Percentiles rank a stretch among this genome's conserved stretches.
Evolutionary conservation across 2,113 vertebrate species (phyloP).

Genomic region (Alligator sinensis): DNA sequence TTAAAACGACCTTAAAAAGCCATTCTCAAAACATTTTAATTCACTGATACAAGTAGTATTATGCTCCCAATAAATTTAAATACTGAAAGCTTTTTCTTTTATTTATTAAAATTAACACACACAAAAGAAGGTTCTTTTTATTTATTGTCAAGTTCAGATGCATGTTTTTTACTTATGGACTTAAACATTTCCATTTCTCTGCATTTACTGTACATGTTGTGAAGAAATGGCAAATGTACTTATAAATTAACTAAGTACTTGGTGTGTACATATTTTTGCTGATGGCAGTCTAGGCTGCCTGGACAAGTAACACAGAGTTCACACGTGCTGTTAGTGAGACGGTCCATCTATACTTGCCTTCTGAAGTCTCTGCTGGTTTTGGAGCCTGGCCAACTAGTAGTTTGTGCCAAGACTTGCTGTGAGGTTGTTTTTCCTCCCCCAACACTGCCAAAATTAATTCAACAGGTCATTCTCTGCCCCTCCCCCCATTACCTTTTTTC

Average conservation of each 20-base stretch:
- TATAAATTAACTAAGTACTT: background rate
- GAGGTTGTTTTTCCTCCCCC: background rate
- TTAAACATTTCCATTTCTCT: background rate
- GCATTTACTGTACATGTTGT: background rate
- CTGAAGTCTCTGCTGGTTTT: background rate
- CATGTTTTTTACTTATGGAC: background rate
- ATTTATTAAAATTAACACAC: background rate
- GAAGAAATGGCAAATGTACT: background rate
- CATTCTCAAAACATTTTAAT: background rate
- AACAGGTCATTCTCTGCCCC: background rate
- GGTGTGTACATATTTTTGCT: background rate
- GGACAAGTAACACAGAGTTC: background rate
- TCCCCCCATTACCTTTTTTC: background rate
- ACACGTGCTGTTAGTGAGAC: accelerated
- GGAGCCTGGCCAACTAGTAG: background rate
- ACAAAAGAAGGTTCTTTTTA: background rate
- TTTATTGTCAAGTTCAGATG: background rate
- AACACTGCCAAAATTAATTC: background rate
- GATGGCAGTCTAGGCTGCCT: background rate
- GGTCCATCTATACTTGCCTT: background rate
- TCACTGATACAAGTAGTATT: background rate
- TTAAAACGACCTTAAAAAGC: background rate
- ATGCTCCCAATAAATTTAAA: background rate
- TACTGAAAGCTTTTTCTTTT: background rate
- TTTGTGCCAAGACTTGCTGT: background rate